Evolutionary conservation across 2,113 vertebrate genomes (phyloP).

Genomic region (Hydropotes inermis): DNA sequence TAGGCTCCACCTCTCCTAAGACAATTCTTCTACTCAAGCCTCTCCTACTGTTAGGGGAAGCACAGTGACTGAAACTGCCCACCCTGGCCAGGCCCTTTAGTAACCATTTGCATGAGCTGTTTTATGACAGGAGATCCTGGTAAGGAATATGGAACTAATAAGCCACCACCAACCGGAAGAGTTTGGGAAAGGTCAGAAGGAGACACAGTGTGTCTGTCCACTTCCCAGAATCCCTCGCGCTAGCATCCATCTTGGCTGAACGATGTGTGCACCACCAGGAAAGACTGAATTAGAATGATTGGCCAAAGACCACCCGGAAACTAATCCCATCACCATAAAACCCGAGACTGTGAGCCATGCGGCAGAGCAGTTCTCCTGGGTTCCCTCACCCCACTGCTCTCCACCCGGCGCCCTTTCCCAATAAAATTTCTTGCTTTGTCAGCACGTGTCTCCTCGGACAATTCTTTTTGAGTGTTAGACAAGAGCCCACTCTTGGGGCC

Average conservation of each 20-base stretch:
- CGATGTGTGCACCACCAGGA: rapidly evolving
- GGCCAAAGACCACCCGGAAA: not conserved
- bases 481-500: not conserved
- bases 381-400: not conserved
- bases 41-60: not conserved
- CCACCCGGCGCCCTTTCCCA: not conserved
- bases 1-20: not conserved
- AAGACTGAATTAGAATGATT: not conserved
- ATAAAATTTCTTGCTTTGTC: not conserved
- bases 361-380: not conserved
- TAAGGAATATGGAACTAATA: not conserved
- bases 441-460: not conserved
- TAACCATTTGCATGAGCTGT: not conserved
- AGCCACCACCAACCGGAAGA: not conserved
- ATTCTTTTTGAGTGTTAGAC: not conserved
- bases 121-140: not conserved
- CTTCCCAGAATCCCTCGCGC: not conserved
- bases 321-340: not conserved
- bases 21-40: not conserved
- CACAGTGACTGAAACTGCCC: not conserved
- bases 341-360: rapidly evolving
- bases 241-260: not conserved
- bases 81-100: not conserved
- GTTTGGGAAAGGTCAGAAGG: not conserved
- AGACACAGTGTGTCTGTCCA: not conserved